phyloP scores from a whole-genome alignment of 2,113 vertebrate species.

The Mirounga angustirostris region DNA sequence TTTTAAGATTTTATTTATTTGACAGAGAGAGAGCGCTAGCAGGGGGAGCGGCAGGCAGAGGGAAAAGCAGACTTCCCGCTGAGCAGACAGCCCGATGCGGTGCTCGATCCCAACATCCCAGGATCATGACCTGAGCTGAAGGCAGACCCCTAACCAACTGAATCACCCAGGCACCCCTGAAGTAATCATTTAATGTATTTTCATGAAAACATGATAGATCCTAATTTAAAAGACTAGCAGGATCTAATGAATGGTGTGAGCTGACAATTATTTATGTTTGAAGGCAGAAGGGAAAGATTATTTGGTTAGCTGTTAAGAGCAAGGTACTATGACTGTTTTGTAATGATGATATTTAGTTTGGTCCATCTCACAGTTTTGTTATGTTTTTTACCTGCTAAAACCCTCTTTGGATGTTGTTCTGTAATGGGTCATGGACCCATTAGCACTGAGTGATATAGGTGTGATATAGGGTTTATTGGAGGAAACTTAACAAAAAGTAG shows the following conservation, averaged over 20 bases:
- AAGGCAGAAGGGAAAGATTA: background rate
- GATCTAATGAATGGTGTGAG: background rate
- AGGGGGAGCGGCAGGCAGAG: too few relatives aligned
- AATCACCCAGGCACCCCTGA: background rate
- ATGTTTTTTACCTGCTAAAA: background rate
- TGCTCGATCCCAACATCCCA: too few relatives aligned
- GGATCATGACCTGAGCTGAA: too few relatives aligned
- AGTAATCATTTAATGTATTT: background rate
- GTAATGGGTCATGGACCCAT: background rate
- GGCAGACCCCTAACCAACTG: too few relatives aligned
- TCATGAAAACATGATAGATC: background rate
- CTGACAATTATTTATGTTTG: background rate
- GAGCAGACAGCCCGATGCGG: too few relatives aligned
- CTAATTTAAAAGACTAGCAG: background rate
- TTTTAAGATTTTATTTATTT: too few relatives aligned
- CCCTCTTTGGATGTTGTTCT: background rate
- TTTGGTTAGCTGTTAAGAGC: background rate
- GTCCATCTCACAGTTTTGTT: background rate
- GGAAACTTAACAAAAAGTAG: background rate
- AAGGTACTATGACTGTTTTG: background rate
- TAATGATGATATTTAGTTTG: constrained; percentile 8
- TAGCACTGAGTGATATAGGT: background rate
- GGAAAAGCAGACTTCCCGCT: too few relatives aligned
- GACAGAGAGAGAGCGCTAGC: too few relatives aligned
- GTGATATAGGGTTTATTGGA: background rate